Conservation (phyloP, 2,888 invertebrate species). For the Endomychus coccineus region DNA sequence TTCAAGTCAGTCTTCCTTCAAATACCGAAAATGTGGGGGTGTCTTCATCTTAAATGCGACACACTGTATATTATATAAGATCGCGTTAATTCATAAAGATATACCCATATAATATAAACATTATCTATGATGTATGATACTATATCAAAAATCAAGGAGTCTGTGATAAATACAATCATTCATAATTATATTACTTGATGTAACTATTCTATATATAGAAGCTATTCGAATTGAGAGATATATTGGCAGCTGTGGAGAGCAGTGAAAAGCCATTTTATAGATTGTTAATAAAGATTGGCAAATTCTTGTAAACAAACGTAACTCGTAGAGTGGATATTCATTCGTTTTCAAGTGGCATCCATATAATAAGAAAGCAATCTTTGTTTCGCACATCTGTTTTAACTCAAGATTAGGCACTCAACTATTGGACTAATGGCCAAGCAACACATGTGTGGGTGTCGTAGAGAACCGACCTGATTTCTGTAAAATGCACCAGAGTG, state of each 20-base stretch:
- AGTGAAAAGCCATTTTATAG: not conserved
- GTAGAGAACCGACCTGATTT: slow-evolving; percentile 30
- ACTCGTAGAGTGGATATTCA: not conserved
- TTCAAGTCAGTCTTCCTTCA: too few species aligned
- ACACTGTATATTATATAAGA: too few species aligned
- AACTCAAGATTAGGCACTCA: slow-evolving; percentile 30
- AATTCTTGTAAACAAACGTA: not conserved
- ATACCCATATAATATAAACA: too few species aligned
- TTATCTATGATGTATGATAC: too few species aligned
- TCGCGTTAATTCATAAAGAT: too few species aligned
- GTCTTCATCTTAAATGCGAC: too few species aligned
- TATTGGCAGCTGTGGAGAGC: not conserved
- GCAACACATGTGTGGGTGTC: slow-evolving; percentile 24
- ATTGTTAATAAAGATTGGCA: not conserved
- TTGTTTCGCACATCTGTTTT: slow-evolving; percentile 35
- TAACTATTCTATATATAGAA: too few species aligned
- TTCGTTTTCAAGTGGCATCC: not conserved
- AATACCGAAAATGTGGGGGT: too few species aligned
- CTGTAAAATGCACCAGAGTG: slow-evolving; percentile 17
- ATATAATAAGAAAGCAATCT: slow-evolving; percentile 21
- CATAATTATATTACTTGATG: too few species aligned
- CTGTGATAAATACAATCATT: too few species aligned
- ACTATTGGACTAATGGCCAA: slow-evolving; percentile 15
- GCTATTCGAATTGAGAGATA: not conserved
- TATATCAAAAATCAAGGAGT: too few species aligned